A percentile compares a stretch with the other conserved stretches of the same genome.
phyloP scores from a whole-genome alignment of 2,888 invertebrate species.

The Lycophotia porphyrea region DNA sequence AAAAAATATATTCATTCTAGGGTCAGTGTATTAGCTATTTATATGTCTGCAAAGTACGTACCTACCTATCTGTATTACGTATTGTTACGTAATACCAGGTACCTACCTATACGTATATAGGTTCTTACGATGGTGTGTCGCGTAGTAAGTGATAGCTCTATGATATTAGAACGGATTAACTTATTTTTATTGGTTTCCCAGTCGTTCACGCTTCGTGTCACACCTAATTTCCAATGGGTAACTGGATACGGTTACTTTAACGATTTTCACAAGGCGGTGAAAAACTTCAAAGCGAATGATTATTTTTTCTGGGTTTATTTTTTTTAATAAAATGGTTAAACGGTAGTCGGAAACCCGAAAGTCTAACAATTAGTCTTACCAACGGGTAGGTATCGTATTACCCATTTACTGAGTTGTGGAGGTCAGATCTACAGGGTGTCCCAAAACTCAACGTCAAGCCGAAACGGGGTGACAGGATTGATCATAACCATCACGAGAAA shows the following conservation, averaged over 20 bases:
- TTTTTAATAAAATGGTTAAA: no score
- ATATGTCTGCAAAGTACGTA: not conserved
- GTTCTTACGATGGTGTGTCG: slow-evolving; percentile 12
- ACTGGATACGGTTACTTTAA: slow-evolving; percentile 67
- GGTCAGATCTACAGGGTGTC: no score
- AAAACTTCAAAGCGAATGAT: not conserved
- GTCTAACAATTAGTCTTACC: no score
- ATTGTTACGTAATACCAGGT: slow-evolving; percentile 8
- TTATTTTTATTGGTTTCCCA: slow-evolving; percentile 84
- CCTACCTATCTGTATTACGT: not conserved
- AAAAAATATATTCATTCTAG: not conserved
- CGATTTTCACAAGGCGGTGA: slow-evolving; percentile 20
- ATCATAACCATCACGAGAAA: no score
- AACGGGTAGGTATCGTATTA: no score
- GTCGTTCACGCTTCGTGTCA: slow-evolving; percentile 77
- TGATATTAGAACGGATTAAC: slow-evolving; percentile 76
- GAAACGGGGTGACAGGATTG: no score
- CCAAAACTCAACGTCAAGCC: no score
- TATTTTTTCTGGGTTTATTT: no score
- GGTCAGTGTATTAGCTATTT: slow-evolving; percentile 12
- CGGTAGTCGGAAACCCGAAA: no score
- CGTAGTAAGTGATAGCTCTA: slow-evolving; percentile 58
- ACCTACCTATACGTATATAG: not conserved
- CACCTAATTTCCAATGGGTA: slow-evolving; percentile 75
- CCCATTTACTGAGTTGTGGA: no score